Conservation (phyloP, 2,888 invertebrate species). For the Netelia virgata region DNA sequence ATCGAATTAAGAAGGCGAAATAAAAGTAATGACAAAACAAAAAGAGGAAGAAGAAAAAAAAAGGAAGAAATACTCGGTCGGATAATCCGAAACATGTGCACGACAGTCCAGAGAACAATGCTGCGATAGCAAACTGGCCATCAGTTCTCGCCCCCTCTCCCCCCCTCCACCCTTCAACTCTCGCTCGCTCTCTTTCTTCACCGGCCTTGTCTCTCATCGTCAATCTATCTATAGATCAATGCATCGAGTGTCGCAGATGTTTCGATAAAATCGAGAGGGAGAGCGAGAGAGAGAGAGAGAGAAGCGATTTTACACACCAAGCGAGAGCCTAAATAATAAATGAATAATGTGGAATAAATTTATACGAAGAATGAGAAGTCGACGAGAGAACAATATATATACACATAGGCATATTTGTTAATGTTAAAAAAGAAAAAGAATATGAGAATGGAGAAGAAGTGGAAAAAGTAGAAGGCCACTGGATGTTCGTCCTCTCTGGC, state of each 20-base stretch:
- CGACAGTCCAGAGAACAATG: slow-evolving; percentile 60
- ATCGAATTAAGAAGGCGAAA: slow-evolving; percentile 6
- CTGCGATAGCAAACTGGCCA: slow-evolving; percentile 37
- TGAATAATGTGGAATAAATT: slow-evolving; percentile 63
- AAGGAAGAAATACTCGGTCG: slow-evolving; percentile 37
- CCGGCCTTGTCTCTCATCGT: slow-evolving; percentile 30
- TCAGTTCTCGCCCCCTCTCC: not conserved
- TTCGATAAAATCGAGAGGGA: not conserved
- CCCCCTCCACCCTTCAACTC: slow-evolving; percentile 41
- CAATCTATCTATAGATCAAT: slow-evolving; percentile 54
- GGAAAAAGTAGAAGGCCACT: slow-evolving; percentile 68
- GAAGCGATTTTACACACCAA: slow-evolving; percentile 8
- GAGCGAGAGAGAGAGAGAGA: not conserved
- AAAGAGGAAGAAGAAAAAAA: not conserved
- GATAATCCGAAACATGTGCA: slow-evolving; percentile 68
- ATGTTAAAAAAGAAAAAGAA: slow-evolving; percentile 4
- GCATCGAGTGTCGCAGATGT: slow-evolving; percentile 59
- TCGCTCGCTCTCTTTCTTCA: slow-evolving; percentile 2
- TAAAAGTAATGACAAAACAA: not conserved
- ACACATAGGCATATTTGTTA: slow-evolving; percentile 24
- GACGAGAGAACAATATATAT: slow-evolving; percentile 10
- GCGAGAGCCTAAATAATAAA: slow-evolving; percentile 61
- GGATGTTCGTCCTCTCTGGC: slow-evolving; percentile 54
- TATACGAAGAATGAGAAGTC: slow-evolving; percentile 46
- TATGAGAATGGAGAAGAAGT: slow-evolving; percentile 52